Percentiles rank a stretch among this genome's conserved stretches.
These are phyloP conservation scores for Seriola aureovittata DNA, from an alignment of 2,113 vertebrate species.

Conservation along the genomic window DNA sequence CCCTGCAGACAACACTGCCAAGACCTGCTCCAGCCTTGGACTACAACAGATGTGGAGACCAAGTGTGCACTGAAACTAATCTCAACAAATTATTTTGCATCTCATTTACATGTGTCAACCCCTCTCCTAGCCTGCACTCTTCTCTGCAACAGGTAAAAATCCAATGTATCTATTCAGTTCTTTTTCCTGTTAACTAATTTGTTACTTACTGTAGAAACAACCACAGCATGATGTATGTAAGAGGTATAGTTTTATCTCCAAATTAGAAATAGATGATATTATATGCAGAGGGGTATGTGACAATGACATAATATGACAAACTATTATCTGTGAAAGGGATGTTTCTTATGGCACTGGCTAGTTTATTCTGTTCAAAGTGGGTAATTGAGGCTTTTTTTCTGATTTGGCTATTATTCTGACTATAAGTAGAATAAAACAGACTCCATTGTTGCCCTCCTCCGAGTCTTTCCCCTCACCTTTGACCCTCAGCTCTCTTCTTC, in stretches of 20 bases:
- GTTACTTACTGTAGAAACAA: background rate
- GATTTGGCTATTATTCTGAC: background rate
- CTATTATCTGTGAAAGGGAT: background rate
- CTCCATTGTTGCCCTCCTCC: conserved; percentile 15
- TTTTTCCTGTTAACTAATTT: background rate
- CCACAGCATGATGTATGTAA: background rate
- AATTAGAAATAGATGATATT: background rate
- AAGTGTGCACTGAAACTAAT: background rate
- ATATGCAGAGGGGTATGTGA: too few species aligned
- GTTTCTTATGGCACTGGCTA: background rate
- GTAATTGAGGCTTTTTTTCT: background rate
- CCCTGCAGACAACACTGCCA: background rate
- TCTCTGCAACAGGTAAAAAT: background rate
- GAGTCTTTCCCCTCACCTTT: conserved; percentile 38
- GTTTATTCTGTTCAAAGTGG: background rate
- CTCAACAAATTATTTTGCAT: background rate
- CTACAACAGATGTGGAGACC: background rate
- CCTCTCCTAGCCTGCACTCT: background rate
- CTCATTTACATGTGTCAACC: background rate
- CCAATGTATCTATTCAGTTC: background rate
- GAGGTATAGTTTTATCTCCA: background rate
- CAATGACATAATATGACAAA: background rate
- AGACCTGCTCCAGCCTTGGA: background rate
- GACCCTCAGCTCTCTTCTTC: conserved; percentile 16
- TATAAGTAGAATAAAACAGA: background rate